phyloP scores from a whole-genome alignment of 1,140 invertebrate species.

The Thalassaphorura encarpata region DNA sequence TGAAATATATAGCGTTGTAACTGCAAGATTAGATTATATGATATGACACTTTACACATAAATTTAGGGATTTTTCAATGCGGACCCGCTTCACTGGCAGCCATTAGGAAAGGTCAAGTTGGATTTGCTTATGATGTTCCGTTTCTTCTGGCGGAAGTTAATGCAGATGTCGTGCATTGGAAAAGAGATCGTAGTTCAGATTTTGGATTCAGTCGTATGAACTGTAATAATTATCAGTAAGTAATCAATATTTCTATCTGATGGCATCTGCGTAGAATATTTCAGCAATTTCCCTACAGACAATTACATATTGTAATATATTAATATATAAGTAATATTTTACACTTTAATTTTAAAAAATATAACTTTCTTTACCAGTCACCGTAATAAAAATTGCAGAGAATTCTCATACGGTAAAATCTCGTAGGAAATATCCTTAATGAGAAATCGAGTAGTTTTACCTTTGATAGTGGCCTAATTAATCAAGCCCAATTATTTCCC shows the following conservation, averaged over 20 bases:
- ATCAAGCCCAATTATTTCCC: no score
- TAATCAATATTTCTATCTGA: background rate
- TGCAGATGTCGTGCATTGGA: conserved; percentile 60
- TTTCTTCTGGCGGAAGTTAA: conserved; percentile 72
- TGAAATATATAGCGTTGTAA: background rate
- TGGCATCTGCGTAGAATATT: background rate
- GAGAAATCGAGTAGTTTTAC: no score
- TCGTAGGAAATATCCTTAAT: no score
- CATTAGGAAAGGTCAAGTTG: conserved; percentile 60
- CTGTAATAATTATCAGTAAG: conserved; percentile 57
- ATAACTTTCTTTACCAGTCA: background rate
- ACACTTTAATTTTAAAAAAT: background rate
- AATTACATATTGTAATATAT: no score
- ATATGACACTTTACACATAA: background rate
- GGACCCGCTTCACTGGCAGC: conserved; percentile 56
- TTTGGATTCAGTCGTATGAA: conserved; percentile 57
- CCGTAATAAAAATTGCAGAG: no score
- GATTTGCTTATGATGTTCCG: conserved; percentile 59
- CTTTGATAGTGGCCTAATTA: no score
- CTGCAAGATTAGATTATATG: background rate
- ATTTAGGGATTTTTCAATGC: conserved; percentile 47
- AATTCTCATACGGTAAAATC: no score
- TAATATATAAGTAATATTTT: background rate
- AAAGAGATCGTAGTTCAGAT: conserved; percentile 51
- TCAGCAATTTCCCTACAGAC: background rate